Conservation (phyloP, 2,888 invertebrate genomes). For the Trissonchulus latispiculum region DNA sequence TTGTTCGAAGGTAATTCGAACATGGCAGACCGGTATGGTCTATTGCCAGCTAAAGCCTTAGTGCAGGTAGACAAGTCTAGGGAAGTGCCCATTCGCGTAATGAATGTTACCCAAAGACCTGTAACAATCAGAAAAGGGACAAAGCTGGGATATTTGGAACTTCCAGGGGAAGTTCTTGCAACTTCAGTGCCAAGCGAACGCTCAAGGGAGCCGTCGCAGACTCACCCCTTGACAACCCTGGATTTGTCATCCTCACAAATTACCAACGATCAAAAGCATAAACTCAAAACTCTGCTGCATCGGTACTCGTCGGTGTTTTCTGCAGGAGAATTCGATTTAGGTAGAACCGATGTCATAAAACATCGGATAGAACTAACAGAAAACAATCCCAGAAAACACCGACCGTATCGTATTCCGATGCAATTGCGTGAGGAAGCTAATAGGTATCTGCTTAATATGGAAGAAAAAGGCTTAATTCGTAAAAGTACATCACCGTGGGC, state of each 20-base stretch:
- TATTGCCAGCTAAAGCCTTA: too few relatives aligned
- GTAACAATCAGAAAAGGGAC: background rate
- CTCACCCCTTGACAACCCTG: background rate
- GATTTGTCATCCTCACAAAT: too few relatives aligned
- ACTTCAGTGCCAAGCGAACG: background rate
- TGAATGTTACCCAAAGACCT: too few relatives aligned
- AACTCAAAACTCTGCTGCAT: background rate
- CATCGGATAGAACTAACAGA: background rate
- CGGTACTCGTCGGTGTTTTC: background rate
- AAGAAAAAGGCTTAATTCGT: background rate
- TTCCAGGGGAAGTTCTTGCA: background rate
- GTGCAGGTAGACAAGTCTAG: too few relatives aligned
- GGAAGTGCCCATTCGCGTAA: too few relatives aligned
- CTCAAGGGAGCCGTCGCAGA: background rate
- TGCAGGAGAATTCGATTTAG: background rate
- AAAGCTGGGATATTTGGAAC: background rate
- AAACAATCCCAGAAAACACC: background rate
- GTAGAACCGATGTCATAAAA: background rate
- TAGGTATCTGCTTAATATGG: background rate
- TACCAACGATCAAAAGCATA: background rate
- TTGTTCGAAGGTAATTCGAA: background rate
- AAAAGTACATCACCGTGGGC: conserved; percentile 6
- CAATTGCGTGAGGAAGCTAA: background rate
- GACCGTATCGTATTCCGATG: background rate
- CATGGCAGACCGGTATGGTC: background rate